Percentiles rank a stretch among this genome's conserved stretches.
Evolutionary conservation across 2,113 vertebrate species (phyloP).

Genomic region (Labrus mixtus): DNA sequence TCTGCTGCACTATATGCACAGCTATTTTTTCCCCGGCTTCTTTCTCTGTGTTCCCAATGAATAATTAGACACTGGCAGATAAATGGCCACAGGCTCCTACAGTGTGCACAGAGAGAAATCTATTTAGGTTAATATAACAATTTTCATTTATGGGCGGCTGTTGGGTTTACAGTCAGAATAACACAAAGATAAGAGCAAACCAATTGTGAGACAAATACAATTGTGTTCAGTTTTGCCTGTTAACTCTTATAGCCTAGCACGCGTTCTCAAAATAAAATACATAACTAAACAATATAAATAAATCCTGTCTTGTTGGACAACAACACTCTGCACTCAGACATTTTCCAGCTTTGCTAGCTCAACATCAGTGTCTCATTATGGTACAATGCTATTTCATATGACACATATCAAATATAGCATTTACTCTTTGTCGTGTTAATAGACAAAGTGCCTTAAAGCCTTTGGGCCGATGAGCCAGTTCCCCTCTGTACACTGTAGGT

Average conservation of each 20-base stretch:
- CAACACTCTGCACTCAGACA: not conserved
- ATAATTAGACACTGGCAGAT: constrained; percentile 84
- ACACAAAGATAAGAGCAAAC: constrained; percentile 80
- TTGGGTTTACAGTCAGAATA: constrained; percentile 81
- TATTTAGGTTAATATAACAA: constrained; percentile 85
- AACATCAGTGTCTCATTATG: too few species aligned
- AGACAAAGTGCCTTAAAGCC: too few species aligned
- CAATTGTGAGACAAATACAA: constrained; percentile 71
- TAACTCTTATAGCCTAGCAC: constrained; percentile 46
- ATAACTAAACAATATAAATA: constrained; percentile 32
- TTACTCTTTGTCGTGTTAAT: too few species aligned
- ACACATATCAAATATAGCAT: too few species aligned
- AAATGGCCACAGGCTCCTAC: constrained; percentile 69
- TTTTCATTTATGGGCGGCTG: constrained; percentile 79
- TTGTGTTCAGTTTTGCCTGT: constrained; percentile 51
- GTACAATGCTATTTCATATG: too few species aligned
- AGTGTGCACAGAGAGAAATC: constrained; percentile 62
- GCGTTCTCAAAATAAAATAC: constrained; percentile 24
- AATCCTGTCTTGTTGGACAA: constrained; percentile 31
- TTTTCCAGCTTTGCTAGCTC: too few species aligned
- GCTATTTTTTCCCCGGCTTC: constrained; percentile 65
- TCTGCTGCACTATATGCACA: constrained; percentile 63
- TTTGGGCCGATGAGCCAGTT: too few species aligned
- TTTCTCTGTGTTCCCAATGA: constrained; percentile 81
- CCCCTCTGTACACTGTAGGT: not conserved